phyloP scores from a whole-genome alignment of 2,888 invertebrate species.

The Myathropa florea region DNA sequence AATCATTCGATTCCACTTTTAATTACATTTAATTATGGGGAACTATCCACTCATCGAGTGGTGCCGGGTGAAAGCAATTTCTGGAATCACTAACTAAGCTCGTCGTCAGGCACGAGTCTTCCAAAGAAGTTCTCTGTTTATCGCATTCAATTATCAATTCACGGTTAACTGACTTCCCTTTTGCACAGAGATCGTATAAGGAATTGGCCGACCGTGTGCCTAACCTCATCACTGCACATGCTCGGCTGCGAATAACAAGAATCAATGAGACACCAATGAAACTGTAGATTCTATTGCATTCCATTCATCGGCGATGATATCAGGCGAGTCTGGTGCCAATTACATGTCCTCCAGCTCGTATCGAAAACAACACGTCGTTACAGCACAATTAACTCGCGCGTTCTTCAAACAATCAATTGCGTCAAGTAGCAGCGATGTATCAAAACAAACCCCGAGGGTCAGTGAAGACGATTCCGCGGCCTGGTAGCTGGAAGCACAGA shows the following conservation, averaged over 20 bases:
- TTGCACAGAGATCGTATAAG: no score
- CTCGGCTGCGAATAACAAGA: no score
- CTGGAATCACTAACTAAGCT: not conserved
- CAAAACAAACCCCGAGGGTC: conserved; percentile 20
- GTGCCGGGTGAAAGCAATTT: not conserved
- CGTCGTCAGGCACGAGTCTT: not conserved
- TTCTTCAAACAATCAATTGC: conserved; percentile 5
- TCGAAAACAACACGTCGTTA: not conserved
- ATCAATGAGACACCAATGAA: not conserved
- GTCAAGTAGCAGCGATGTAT: not conserved
- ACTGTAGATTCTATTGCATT: not conserved
- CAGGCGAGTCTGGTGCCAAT: not conserved
- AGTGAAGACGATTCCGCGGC: not conserved
- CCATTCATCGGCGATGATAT: not conserved
- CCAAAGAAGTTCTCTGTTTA: not conserved
- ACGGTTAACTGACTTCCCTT: not conserved
- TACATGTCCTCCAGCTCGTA: not conserved
- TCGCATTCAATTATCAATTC: not conserved
- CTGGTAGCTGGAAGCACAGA: not conserved
- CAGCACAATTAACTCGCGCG: not conserved
- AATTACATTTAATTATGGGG: not conserved
- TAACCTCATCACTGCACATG: no score
- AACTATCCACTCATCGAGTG: not conserved
- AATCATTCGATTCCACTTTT: not conserved
- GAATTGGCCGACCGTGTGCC: no score